These are phyloP conservation scores for Siniperca undulata DNA, from an alignment of 2,797 vertebrate genomes.

Conservation along the genomic window DNA sequence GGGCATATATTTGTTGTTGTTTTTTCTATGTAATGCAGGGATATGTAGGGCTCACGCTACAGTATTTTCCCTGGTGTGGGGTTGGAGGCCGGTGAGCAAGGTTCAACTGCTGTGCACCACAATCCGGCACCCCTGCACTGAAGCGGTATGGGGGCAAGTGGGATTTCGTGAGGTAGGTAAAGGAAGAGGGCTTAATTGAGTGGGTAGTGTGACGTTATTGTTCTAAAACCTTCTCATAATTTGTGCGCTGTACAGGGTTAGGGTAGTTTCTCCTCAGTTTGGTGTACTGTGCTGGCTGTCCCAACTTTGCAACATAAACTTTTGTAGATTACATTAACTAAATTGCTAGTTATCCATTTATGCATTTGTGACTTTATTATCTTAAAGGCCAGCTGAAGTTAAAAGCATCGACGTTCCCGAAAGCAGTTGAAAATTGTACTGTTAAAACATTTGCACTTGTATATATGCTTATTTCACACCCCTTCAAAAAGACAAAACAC, in stretches of 20 bases:
- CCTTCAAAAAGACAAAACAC: conserved; percentile 27
- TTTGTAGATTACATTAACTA: neutral
- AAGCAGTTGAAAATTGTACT: neutral
- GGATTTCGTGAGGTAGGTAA: neutral
- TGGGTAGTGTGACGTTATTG: neutral
- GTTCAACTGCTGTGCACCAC: neutral
- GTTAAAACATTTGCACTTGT: neutral
- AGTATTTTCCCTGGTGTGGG: neutral
- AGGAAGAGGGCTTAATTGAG: neutral
- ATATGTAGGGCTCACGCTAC: neutral
- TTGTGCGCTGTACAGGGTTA: neutral
- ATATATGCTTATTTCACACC: neutral
- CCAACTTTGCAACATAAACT: neutral
- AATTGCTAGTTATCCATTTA: neutral
- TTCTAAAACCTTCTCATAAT: neutral
- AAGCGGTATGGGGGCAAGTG: neutral
- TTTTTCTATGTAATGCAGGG: neutral
- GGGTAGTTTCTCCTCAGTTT: neutral
- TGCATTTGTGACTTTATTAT: neutral
- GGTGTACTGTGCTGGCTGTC: neutral
- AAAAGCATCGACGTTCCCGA: neutral
- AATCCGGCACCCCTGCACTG: neutral
- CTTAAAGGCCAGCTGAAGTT: neutral
- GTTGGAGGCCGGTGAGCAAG: neutral
- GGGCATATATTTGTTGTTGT: neutral